Evolutionary conservation across 1,140 invertebrate genomes (phyloP), one percentile per base, ranked within the genome.

Genomic region (Drosophila bocki): DNA sequence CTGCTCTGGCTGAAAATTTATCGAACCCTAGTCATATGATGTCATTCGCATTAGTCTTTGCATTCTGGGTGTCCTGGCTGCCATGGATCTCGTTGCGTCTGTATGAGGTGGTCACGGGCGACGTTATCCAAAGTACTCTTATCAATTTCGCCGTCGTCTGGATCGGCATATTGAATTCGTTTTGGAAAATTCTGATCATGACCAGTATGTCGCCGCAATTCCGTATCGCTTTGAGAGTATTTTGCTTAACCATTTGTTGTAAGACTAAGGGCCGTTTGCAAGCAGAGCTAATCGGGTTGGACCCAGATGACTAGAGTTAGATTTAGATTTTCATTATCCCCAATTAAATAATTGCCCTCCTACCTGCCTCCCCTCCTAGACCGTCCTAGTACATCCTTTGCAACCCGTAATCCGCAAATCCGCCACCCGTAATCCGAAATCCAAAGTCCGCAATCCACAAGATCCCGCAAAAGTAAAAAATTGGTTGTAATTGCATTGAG

Each of bases 1-100:
- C 97, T 8, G 97, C 97, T 33, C 94, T 98, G 33, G 96, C 97
- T 47, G 97, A 98, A 93, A 98, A 98, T 93, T 94, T 98, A 56
- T 95, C 97, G 75, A 98, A 98, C 93, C 98, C 97, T 53, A 98
- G 96, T 94, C 98, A 99, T 94, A 95, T 98, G 87, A 98, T 99
- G 95, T 98, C 97, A 79, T 98, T 99, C 93, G 95, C 98, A 67
- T 95, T 99, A 77, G 96, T 99, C 60, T 94, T 97, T 78, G 93
- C 96, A 48, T 99, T 99, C 93, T 97, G 97, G 95, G 92, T 98
- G 44, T 97, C 97, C 58, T 99, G 98, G 98, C 94, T 97, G 51
- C 98, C 98, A 15, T 98, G 97, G 93, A 96, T 98, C 68, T 94
- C 95, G 19, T 94, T 98, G 54, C 95, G 93, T 93, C 77, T 94